These are phyloP conservation scores for Merluccius polli DNA, from an alignment of 2,797 vertebrate genomes.

Conservation along the genomic window DNA sequence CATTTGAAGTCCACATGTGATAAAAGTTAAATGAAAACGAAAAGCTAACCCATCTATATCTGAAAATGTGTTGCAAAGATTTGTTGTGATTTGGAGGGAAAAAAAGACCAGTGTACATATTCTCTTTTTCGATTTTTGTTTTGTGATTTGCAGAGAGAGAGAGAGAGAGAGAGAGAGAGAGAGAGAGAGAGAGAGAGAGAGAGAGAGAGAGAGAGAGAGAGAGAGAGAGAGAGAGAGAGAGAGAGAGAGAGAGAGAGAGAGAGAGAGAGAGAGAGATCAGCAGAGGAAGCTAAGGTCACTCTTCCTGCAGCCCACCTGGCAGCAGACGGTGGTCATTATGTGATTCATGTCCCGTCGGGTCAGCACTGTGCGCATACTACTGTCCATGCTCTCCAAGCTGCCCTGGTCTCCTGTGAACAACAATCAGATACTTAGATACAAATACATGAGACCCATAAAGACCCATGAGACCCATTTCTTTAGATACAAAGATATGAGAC, in stretches of 20 bases:
- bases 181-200: neutral
- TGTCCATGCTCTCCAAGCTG: slow-evolving; percentile 53
- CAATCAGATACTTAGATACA: neutral
- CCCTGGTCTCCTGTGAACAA: slow-evolving; percentile 44
- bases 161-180: neutral
- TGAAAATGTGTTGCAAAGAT: neutral
- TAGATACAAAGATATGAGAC: too few species aligned
- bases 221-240: neutral
- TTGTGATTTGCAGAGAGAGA: neutral
- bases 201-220: neutral
- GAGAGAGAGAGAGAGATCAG: slow-evolving; percentile 48
- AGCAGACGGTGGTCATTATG: slow-evolving; percentile 68
- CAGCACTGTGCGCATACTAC: slow-evolving; percentile 28
- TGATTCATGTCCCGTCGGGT: slow-evolving; percentile 66
- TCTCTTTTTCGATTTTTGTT: neutral
- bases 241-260: neutral
- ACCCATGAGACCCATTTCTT: too few species aligned
- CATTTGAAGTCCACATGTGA: neutral
- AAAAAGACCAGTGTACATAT: neutral
- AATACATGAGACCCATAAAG: neutral
- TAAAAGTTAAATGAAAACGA: neutral
- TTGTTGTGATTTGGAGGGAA: neutral
- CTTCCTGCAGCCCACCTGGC: slow-evolving; percentile 76
- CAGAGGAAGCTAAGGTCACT: slow-evolving; percentile 74
- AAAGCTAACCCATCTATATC: neutral